Evolutionary conservation across 2,888 invertebrate species (phyloP), one percentile per base, ranked within the genome.

Genomic region (Sclerodermus sp.): DNA sequence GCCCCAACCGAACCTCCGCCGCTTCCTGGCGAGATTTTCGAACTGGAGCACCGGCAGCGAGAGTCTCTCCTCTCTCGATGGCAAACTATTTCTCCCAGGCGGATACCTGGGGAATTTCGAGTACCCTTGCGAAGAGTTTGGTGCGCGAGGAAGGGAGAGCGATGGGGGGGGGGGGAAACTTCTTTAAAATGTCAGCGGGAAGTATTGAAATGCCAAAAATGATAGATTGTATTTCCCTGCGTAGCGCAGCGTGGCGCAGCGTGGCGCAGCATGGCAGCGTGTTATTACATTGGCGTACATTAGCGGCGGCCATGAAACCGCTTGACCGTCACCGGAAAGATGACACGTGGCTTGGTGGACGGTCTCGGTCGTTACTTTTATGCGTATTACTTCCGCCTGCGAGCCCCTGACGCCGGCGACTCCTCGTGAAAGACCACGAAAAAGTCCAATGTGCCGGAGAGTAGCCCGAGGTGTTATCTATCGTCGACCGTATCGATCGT

Each of bases 261-360:
- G 34, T 12, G n/a, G n/a, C 34, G 34, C 14, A 30, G 31, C 42
- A 29, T 30, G 34, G n/a, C 10, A 13, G 34, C 34, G 34, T 34
- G 34, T 14, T 5, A 23, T 23, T 23, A 23, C 23, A 8, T 3
- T 23, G 23, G 23, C 3, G 23, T 23, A 23, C 8, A 23, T 23
- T 23, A 8, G 23, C 23, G 23, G 8, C 30, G 17, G 48, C 49
- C 57, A 47, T 55, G 49, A 55, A 58, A 47, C 44, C 16, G 29
- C 45, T 45, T 39, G 45, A 44, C 32, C 51, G 41, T 49, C 39
- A 42, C 60, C 65, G 58, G 62, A 67, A 64, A 64, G 60, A 69
- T 71, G 72, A 71, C 72, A 70, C 72, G 72, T 71, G 72, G 64
- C 64, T 47, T 45, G 39, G n/a, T n/a, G n/a, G 45, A 45, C 49